These are phyloP conservation scores for Protobothrops mucrosquamatus DNA, from an alignment of 2,113 vertebrate genomes.

Conservation along the genomic window DNA sequence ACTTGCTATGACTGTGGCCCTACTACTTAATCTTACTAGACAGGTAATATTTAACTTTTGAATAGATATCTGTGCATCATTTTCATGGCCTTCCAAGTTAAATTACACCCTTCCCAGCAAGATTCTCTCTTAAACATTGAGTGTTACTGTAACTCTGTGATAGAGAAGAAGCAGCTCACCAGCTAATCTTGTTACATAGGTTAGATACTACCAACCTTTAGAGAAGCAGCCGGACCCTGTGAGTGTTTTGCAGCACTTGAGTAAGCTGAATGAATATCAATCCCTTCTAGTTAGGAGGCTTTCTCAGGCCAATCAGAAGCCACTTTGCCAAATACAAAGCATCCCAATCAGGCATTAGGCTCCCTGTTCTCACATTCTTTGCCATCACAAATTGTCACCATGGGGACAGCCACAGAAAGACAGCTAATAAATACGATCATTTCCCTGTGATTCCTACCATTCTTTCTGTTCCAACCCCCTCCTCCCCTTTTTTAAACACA, in stretches of 20 bases:
- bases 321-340: constrained; percentile 93
- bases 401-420: constrained; percentile 89
- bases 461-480: constrained; percentile 51
- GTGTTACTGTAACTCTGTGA: constrained; percentile 26
- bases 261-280: constrained; percentile 97
- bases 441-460: constrained; percentile 69
- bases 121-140: constrained; percentile 48
- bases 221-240: constrained; percentile 51
- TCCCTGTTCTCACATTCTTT: constrained; percentile 97
- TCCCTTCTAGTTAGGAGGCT: constrained; percentile 90
- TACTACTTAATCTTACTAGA: constrained; percentile 48
- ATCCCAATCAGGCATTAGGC: constrained; percentile 89
- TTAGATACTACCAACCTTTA: constrained; percentile 71
- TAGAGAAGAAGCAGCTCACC: constrained; percentile 58
- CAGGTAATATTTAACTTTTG: constrained; percentile 40
- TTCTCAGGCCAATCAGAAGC: constrained; percentile 98
- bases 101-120: constrained; percentile 42
- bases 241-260: constrained; percentile 77
- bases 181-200: constrained; percentile 70
- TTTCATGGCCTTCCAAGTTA: constrained; percentile 54
- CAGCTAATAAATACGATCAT: constrained; percentile 80
- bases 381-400: constrained; percentile 94
- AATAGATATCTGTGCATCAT: constrained; percentile 40
- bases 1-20: fast-evolving
- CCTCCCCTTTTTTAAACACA: constrained; percentile 37